Base-by-base conservation (phyloP, 1,140 invertebrate genomes). In the Diachasma alloeum region DNA sequence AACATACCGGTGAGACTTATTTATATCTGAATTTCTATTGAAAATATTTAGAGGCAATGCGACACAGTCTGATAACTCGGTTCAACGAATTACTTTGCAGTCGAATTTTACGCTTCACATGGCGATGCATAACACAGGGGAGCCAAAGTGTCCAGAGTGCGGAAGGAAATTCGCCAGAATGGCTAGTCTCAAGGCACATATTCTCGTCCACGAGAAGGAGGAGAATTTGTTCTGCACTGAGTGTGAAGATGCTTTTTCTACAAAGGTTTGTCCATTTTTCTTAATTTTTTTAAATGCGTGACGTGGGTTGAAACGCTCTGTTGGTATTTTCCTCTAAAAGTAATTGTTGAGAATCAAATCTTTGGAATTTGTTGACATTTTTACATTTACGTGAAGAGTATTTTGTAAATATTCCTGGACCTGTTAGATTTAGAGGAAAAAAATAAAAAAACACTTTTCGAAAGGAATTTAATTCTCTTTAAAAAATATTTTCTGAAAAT, bases 161-260 rank as follows among this genome's bases (percentile, higher is more conserved):
- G 85, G 88, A 44, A 87, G 88, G 84, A 92, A 90, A 78, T 94
- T 94, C 84, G 90, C 92, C 0, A 87, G 94, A 69, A 86, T 93
- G 53, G 94, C 94, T 15, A 93, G 93, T 85, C 89, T 94, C 4
- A 95, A 94, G 79, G 91, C 93, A n/a, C 94, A 95, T 82, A 90
- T 95, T 75, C 85, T 92, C 82, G 75, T 94, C 6, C 94, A 95
- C 80, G 91, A 94, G 82, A 91, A 91, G 78, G 94, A 95, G 80
- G 94, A 95, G 83, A 92, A 90, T 81, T 85, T 94, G 13, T 91
- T 92, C 79, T 95, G 94, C 83, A 88, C 90, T 10, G 93, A 94
- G 81, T 95, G 94, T 87, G 91, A 92, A 15, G 93, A 94, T 77
- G 92, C 93, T 81, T 94, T 94, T 87, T 87, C 90, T 72, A 91